A percentile compares a stretch with the other conserved stretches of the same genome.
Evolutionary conservation across 1,140 invertebrate species (phyloP).

Genomic region (Rhopalosiphum maidis): DNA sequence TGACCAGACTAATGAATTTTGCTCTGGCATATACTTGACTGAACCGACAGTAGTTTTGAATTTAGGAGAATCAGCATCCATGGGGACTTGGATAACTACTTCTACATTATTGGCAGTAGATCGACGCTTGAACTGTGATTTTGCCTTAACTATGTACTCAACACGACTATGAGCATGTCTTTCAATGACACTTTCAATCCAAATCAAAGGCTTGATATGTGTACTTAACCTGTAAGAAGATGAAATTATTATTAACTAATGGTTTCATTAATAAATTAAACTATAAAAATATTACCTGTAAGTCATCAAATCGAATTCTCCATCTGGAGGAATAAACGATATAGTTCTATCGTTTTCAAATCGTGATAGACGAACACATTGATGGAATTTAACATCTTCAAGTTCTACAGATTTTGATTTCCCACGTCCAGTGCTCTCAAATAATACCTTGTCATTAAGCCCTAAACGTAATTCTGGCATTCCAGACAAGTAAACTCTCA

Average conservation of each 20-base stretch:
- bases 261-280: neutral
- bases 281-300: constrained; percentile 71
- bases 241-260: neutral
- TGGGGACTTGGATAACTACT: constrained; percentile 97
- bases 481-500: constrained; percentile 98
- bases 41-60: constrained; percentile 98
- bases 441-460: constrained; percentile 98
- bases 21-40: constrained; percentile 97
- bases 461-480: constrained; percentile 99
- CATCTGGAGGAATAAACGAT: constrained; percentile 98
- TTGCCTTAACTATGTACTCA: constrained; percentile 99
- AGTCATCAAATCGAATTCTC: constrained; percentile 99
- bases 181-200: constrained; percentile 99
- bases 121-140: constrained; percentile 97
- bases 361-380: constrained; percentile 94
- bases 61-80: constrained; percentile 97
- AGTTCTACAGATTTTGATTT: constrained; percentile 99
- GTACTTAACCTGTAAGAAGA: constrained; percentile 22
- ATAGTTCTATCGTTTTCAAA: constrained; percentile 99
- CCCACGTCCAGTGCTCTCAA: constrained; percentile 96
- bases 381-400: constrained; percentile 99
- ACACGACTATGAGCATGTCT: constrained; percentile 97
- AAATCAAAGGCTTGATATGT: constrained; percentile 94
- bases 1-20: constrained; percentile 98
- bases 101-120: constrained; percentile 99